Evolutionary conservation across 2,113 vertebrate genomes (phyloP).

Genomic region (Petaurus breviceps): DNA sequence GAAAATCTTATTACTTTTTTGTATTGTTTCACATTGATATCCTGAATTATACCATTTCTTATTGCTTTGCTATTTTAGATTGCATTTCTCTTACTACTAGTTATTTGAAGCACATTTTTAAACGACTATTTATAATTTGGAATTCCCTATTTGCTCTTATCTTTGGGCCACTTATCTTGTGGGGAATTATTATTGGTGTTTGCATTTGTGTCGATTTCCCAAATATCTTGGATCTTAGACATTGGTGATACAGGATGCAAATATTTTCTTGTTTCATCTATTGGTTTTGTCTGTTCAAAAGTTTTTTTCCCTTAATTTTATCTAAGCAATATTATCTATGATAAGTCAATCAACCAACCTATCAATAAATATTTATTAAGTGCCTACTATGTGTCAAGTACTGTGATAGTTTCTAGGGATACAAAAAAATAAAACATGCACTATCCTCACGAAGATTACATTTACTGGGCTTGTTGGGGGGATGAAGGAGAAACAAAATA

Average conservation of each 20-base stretch:
- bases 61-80: not conserved
- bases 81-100: too few species aligned
- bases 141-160: too few species aligned
- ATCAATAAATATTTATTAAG: not conserved
- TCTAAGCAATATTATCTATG: too few species aligned
- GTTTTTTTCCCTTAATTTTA: too few species aligned
- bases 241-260: not conserved
- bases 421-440: not conserved
- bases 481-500: too few species aligned
- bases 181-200: too few species aligned
- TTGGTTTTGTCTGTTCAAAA: too few species aligned
- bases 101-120: too few species aligned
- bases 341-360: too few species aligned
- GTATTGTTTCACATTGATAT: not conserved
- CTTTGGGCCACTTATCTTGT: too few species aligned
- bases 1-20: not conserved
- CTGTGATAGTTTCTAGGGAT: not conserved
- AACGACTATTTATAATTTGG: too few species aligned
- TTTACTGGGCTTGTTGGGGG: too few species aligned
- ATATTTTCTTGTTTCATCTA: not conserved
- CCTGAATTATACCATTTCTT: not conserved
- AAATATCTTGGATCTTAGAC: not conserved
- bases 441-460: not conserved
- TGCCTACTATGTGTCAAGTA: not conserved
- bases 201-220: not conserved